Evolutionary conservation across 2,113 vertebrate genomes (phyloP).

Genomic region (Onychostruthus taczanowskii): DNA sequence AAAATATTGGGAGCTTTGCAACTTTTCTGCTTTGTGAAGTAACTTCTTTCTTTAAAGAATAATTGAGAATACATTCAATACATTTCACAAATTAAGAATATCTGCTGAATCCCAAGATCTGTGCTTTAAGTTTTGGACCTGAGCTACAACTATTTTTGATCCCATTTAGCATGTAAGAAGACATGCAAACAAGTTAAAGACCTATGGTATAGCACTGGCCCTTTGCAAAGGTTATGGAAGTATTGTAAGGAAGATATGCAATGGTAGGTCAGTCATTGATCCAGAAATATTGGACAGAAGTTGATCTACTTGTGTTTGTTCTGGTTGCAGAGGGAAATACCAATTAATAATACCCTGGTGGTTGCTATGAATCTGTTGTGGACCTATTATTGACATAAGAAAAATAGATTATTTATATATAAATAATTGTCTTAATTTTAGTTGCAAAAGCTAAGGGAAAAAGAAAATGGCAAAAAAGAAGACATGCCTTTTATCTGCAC

Average conservation of each 20-base stretch:
- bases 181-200: neutral
- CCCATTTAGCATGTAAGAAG: neutral
- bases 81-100: neutral
- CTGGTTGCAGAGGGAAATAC: neutral
- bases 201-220: neutral
- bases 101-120: neutral
- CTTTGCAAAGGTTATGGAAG: neutral
- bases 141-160: neutral
- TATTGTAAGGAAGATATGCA: neutral
- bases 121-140: neutral
- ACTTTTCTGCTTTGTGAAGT: neutral
- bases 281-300: neutral
- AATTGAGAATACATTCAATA: rapidly evolving
- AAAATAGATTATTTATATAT: neutral
- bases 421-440: neutral
- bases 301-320: neutral
- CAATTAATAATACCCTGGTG: neutral
- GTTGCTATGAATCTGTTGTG: neutral
- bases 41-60: neutral
- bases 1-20: neutral
- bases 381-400: neutral
- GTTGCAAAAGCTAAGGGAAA: neutral
- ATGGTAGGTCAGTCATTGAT: neutral
- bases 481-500: neutral
- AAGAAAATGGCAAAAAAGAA: neutral